Conservation (phyloP, 2,113 vertebrate genomes). For the Syngnathus scovelli region DNA sequence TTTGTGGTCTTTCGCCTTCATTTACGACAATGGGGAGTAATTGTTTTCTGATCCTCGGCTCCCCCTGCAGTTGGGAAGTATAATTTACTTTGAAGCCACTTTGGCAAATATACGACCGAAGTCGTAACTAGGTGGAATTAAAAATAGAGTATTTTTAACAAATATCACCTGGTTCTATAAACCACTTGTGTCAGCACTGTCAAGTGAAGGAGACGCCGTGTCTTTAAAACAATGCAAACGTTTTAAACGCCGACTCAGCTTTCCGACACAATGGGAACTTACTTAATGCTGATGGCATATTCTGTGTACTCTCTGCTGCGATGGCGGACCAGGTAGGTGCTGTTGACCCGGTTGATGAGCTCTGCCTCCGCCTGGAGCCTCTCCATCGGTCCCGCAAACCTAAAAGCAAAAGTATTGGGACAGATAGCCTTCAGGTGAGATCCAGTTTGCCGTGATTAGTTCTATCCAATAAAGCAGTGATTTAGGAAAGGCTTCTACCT, state of each 20-base stretch:
- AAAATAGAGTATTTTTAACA: not conserved
- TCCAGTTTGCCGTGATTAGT: constrained; percentile 2
- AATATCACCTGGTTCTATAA: not conserved
- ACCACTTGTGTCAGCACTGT: not conserved
- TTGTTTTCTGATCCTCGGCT: not conserved
- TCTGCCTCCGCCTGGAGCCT: constrained; percentile 87
- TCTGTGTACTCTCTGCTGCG: constrained; percentile 89
- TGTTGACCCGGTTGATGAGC: constrained; percentile 87
- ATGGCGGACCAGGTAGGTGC: constrained; percentile 93
- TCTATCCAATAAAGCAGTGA: constrained; percentile 1
- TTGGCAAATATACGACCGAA: not conserved
- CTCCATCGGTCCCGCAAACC: constrained; percentile 95
- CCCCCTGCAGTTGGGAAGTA: not conserved
- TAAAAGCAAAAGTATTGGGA: constrained; percentile 32
- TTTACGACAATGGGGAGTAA: not conserved
- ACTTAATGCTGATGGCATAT: constrained; percentile 98
- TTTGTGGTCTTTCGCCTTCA: not conserved
- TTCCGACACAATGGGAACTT: constrained; percentile 54
- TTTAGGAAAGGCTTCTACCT: constrained; percentile 5
- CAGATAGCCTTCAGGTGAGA: not conserved
- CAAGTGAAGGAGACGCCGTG: not conserved
- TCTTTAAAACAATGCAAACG: not conserved
- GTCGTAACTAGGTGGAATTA: no score
- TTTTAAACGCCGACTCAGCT: not conserved
- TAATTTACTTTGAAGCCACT: not conserved